Conservation (phyloP, 2,888 invertebrate species). For the Rhagophthalmus giganteus region DNA sequence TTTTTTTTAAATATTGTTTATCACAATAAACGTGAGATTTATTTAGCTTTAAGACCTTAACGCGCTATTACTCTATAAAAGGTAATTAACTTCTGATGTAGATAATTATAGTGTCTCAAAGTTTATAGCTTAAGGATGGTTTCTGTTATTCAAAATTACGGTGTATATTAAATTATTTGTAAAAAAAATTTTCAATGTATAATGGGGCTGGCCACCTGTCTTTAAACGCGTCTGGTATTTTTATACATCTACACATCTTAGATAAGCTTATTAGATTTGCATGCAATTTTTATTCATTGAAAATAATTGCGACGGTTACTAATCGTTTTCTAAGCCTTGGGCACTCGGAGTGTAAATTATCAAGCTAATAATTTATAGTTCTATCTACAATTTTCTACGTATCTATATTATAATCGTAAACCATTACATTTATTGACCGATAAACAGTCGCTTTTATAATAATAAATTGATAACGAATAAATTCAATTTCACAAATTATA, state of each 20-base stretch:
- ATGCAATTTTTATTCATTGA: slow-evolving; percentile 13
- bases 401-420: too few species aligned
- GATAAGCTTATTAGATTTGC: slow-evolving; percentile 24
- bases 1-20: too few species aligned
- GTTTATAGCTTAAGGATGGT: slow-evolving; percentile 11
- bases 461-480: too few species aligned
- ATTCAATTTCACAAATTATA: too few species aligned
- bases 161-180: slow-evolving; percentile 10
- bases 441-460: too few species aligned
- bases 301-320: slow-evolving; percentile 21
- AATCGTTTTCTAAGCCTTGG: slow-evolving; percentile 21
- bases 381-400: too few species aligned
- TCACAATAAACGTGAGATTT: too few species aligned
- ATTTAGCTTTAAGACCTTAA: too few species aligned
- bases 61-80: slow-evolving; percentile 1
- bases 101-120: slow-evolving; percentile 17
- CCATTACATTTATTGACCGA: too few species aligned
- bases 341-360: slow-evolving; percentile 20
- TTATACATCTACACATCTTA: slow-evolving; percentile 14
- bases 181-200: slow-evolving; percentile 16
- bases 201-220: slow-evolving; percentile 18
- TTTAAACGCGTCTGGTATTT: slow-evolving; percentile 10
- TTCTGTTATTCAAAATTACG: slow-evolving; percentile 17
- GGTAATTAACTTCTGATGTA: slow-evolving; percentile 15
- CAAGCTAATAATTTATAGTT: slow-evolving; percentile 17